Conservation (phyloP, 2,888 invertebrate species). For the Parthenolecanium corni region DNA sequence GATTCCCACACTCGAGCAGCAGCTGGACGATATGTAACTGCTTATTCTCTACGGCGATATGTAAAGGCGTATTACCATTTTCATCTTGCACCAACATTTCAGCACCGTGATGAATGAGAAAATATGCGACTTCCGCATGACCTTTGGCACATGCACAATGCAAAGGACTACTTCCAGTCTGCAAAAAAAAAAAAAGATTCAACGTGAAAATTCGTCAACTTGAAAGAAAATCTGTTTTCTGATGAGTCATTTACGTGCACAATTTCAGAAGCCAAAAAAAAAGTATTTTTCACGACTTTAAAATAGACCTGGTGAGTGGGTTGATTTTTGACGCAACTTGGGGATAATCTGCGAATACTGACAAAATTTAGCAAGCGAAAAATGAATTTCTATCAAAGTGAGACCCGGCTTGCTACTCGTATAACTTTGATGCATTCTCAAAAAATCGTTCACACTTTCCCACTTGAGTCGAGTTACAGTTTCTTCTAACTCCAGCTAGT, state of each 20-base stretch:
- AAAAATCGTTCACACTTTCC: too few relatives aligned
- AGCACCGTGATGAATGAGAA: conserved; percentile 49
- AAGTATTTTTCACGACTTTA: too few relatives aligned
- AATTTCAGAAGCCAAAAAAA: neutral
- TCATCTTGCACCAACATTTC: conserved; percentile 57
- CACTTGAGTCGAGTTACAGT: too few relatives aligned
- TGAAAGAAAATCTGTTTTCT: conserved; percentile 3
- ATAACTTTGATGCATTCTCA: too few relatives aligned
- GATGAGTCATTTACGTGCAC: neutral
- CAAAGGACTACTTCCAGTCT: conserved; percentile 53
- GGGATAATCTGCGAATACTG: too few relatives aligned
- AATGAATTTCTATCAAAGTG: too few relatives aligned
- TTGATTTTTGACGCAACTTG: too few relatives aligned
- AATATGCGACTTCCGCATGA: conserved; percentile 49
- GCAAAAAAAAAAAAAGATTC: conserved; percentile 32
- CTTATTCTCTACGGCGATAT: conserved; percentile 62
- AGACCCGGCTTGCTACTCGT: too few relatives aligned
- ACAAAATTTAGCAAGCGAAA: too few relatives aligned
- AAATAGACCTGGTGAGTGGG: too few relatives aligned
- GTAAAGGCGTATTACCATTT: conserved; percentile 61
- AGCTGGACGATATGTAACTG: conserved; percentile 60
- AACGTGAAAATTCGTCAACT: too few relatives aligned
- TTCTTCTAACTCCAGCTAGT: too few relatives aligned
- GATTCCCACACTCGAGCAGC: conserved; percentile 55
- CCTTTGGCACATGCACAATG: conserved; percentile 60